Base-by-base conservation (phyloP, 2,113 vertebrate species). In the Acanthochromis polyacanthus region DNA sequence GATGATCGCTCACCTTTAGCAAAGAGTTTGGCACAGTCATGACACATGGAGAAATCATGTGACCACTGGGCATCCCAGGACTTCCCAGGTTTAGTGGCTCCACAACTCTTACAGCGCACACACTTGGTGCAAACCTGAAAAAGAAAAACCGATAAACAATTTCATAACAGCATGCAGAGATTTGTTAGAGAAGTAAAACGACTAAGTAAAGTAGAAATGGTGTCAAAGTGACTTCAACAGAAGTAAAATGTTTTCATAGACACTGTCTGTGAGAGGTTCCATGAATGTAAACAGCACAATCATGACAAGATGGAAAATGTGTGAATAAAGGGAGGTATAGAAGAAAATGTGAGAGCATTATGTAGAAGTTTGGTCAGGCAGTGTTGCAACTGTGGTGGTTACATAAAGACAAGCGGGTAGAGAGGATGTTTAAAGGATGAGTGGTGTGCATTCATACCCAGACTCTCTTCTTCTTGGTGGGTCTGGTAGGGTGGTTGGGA, bases 41-140 rank as follows among this genome's bases (percentile, higher is more conserved):
- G 98, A 94, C 98, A 99, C 86, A 99, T 95, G 10, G 98, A 98
- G 86, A 99, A 99, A 91, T 99, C 98, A 22, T 99, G 98, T 88
- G 98, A 99, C 98, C 98, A 99, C 93, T 98, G 97, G 15, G 98
- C 98, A 45, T 99, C 98, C 97, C 96, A 98, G 55, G 97, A 96
- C 90, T 99, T 99, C 85, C 98, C 98, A 14, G 98, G 98, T 19
- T 98, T 99, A 19, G 98, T 99, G 10, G 98, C 95, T 52, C 98
- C 98, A 79, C 98, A 99, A 92, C 96, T 98, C 92, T 99, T 99
- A 90, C 98, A 99, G 85, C 96, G 93, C 71, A 99, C 98, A 77
- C 98, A 99, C 87, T 99, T 99, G 75, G 96, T 98, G 88, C 98
- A 99, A 81, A 99, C 96, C 98, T 99, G 85, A 71, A 72, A 82